Conservation (phyloP, 2,113 vertebrate species). For the Silurus asotus region DNA sequence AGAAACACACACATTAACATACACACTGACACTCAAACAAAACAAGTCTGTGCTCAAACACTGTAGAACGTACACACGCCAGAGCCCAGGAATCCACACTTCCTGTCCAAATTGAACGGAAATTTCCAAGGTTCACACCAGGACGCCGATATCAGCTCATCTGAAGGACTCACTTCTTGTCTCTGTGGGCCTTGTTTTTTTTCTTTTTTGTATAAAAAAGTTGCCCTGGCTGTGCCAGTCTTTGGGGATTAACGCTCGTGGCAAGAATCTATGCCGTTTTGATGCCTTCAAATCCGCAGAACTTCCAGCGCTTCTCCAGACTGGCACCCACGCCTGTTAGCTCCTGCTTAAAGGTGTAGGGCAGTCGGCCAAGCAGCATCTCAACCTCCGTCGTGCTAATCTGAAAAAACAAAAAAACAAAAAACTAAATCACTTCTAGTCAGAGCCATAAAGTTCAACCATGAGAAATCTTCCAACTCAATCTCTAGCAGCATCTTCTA, state of each 20-base stretch:
- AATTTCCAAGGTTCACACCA: background rate
- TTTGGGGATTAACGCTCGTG: background rate
- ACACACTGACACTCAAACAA: constrained; percentile 27
- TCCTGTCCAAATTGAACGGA: constrained; percentile 3
- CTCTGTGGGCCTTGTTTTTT: constrained; percentile 24
- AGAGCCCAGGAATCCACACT: constrained; percentile 25
- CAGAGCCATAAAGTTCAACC: background rate
- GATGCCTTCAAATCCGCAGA: constrained; percentile 92
- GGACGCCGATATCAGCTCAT: constrained; percentile 1
- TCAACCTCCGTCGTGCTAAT: constrained; percentile 88
- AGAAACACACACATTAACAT: constrained; percentile 10
- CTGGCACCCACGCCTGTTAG: constrained; percentile 92
- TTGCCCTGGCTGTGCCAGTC: background rate
- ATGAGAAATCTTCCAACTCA: background rate
- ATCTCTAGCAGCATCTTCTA: background rate
- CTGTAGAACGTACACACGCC: constrained; percentile 26
- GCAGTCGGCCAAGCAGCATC: constrained; percentile 85
- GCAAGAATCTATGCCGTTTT: constrained; percentile 78
- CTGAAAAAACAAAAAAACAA: constrained; percentile 62
- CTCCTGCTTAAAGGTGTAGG: constrained; percentile 92
- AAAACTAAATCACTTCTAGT: background rate
- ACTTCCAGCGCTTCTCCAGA: constrained; percentile 95
- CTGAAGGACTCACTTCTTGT: background rate
- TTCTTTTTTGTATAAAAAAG: background rate
- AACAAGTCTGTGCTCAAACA: constrained; percentile 33